Evolutionary conservation across 1,140 invertebrate genomes (phyloP).

Genomic region (Melanaphis sacchari): DNA sequence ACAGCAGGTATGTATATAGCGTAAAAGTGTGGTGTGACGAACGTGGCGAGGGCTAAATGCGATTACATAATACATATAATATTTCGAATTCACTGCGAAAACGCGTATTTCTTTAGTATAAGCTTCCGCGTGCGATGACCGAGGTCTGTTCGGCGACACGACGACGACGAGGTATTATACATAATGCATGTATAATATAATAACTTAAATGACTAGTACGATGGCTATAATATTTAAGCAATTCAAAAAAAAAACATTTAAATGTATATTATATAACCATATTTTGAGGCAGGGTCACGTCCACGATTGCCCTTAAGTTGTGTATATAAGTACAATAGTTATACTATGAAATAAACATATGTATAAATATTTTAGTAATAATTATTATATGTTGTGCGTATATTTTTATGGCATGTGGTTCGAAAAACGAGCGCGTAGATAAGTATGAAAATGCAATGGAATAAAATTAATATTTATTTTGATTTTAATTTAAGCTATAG

Average conservation of each 20-base stretch:
- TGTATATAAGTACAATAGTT: no score
- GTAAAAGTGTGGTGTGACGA: neutral
- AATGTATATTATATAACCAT: neutral
- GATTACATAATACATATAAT: constrained; percentile 20
- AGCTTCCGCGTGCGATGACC: no score
- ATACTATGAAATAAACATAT: neutral
- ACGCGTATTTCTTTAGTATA: neutral
- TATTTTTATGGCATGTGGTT: neutral
- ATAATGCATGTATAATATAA: neutral
- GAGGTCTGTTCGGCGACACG: no score
- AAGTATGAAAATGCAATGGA: no score
- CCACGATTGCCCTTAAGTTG: neutral
- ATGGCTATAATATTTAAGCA: neutral
- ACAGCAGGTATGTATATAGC: neutral
- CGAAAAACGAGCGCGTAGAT: neutral
- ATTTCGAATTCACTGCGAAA: constrained; percentile 20
- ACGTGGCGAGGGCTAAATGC: neutral
- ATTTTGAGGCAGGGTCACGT: neutral
- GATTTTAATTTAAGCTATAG: no score
- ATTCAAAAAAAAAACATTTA: neutral
- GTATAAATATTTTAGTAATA: neutral
- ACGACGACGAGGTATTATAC: neutral
- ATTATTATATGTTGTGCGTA: neutral
- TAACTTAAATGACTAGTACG: neutral
- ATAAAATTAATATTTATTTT: no score